These are phyloP conservation scores for Carlito syrichta DNA, from an alignment of 2,113 vertebrate genomes.

Conservation along the genomic window DNA sequence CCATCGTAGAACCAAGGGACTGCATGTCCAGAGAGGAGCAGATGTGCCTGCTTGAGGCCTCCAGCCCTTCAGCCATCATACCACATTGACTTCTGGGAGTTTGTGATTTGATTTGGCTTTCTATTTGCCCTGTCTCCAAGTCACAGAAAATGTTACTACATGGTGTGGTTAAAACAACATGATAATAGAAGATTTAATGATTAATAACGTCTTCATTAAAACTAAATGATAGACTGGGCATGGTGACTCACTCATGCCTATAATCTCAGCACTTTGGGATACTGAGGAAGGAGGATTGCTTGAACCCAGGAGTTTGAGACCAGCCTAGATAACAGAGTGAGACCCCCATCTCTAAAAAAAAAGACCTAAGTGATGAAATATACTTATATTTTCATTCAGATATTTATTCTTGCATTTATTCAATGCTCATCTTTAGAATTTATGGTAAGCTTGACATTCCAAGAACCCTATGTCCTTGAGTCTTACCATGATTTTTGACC, in stretches of 20 bases:
- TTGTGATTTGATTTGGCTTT: background rate
- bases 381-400: background rate
- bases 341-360: too few relatives aligned
- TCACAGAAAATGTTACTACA: background rate
- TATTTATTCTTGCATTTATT: background rate
- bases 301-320: too few relatives aligned
- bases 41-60: background rate
- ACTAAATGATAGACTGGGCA: too few relatives aligned
- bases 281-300: too few relatives aligned
- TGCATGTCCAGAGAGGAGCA: background rate
- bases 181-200: background rate
- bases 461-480: background rate
- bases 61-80: background rate
- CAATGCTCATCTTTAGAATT: background rate
- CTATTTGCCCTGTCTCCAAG: background rate
- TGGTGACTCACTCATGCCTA: too few relatives aligned
- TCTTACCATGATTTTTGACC: background rate
- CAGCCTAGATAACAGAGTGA: too few relatives aligned
- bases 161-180: background rate
- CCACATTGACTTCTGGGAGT: background rate
- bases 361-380: background rate
- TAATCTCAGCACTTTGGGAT: too few relatives aligned
- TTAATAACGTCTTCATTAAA: background rate
- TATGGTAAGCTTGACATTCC: background rate
- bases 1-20: background rate